Evolutionary conservation across 2,797 vertebrate genomes (phyloP).

Genomic region (Rhinoraja longicauda): DNA sequence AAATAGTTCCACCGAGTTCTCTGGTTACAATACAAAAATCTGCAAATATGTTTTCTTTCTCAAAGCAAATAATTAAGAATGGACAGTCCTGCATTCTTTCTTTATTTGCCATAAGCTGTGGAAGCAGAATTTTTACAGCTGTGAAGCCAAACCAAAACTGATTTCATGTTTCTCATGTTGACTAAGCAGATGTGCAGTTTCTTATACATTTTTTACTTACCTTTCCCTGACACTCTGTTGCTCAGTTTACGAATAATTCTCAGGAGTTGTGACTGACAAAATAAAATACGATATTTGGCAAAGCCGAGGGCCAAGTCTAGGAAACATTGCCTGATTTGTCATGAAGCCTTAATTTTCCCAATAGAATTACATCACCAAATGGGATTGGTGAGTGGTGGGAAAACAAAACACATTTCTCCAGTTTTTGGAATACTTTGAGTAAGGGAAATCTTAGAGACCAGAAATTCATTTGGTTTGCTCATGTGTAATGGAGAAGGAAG

Average conservation of each 20-base stretch:
- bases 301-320: conserved; percentile 5
- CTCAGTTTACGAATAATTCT: conserved; percentile 27
- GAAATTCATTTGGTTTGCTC: conserved; percentile 30
- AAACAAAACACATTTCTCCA: conserved; percentile 32
- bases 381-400: conserved; percentile 27
- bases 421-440: conserved; percentile 17
- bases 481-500: conserved; percentile 30
- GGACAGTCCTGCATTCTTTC: conserved; percentile 21
- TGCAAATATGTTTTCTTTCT: background rate
- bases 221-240: conserved; percentile 21
- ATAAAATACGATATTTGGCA: conserved; percentile 30
- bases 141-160: conserved; percentile 30
- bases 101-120: background rate
- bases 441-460: conserved; percentile 20
- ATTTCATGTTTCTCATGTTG: conserved; percentile 24
- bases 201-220: conserved; percentile 17
- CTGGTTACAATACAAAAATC: conserved; percentile 15
- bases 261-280: conserved; percentile 22
- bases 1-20: background rate
- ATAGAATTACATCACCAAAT: conserved; percentile 35
- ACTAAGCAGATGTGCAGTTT: conserved; percentile 30
- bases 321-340: conserved; percentile 34
- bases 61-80: conserved; percentile 26
- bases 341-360: conserved; percentile 23
- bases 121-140: conserved; percentile 28